Percentiles rank a stretch among this genome's conserved stretches.
phyloP scores from a whole-genome alignment of 2,888 invertebrate genomes.

The Temnothorax rugatulus region DNA sequence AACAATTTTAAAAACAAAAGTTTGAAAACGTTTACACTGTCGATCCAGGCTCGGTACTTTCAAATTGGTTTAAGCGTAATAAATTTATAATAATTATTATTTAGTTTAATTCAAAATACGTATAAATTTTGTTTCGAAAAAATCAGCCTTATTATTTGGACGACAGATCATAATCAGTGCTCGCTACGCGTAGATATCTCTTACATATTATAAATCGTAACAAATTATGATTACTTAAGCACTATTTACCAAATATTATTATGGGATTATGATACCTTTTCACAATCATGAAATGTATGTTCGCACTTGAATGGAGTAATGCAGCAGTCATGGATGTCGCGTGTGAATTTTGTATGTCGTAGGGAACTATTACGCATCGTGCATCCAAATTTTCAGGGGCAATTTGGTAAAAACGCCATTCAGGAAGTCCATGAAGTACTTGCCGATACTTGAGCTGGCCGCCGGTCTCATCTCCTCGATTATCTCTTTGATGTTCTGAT shows the following conservation, averaged over 20 bases:
- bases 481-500: constrained; percentile 93
- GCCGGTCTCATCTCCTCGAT: constrained; percentile 94
- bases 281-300: constrained; percentile 3
- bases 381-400: constrained; percentile 91
- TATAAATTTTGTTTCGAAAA: not conserved
- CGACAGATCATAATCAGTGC: not conserved
- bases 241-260: not conserved
- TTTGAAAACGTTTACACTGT: not conserved
- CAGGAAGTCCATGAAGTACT: constrained; percentile 91
- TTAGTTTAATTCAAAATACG: not conserved
- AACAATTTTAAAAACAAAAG: not conserved
- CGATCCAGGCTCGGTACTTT: not conserved
- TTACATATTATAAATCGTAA: not conserved
- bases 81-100: not conserved
- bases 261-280: not conserved
- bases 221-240: not conserved
- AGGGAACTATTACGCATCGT: constrained; percentile 72
- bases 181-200: not conserved
- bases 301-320: constrained; percentile 5
- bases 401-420: constrained; percentile 91
- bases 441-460: constrained; percentile 90
- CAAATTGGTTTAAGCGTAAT: not conserved
- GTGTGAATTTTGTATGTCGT: not conserved
- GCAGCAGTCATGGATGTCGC: not conserved
- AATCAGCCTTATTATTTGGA: not conserved